These are phyloP conservation scores for Oscheius sp. DNA, from an alignment of 2,888 invertebrate species.

Conservation along the genomic window DNA sequence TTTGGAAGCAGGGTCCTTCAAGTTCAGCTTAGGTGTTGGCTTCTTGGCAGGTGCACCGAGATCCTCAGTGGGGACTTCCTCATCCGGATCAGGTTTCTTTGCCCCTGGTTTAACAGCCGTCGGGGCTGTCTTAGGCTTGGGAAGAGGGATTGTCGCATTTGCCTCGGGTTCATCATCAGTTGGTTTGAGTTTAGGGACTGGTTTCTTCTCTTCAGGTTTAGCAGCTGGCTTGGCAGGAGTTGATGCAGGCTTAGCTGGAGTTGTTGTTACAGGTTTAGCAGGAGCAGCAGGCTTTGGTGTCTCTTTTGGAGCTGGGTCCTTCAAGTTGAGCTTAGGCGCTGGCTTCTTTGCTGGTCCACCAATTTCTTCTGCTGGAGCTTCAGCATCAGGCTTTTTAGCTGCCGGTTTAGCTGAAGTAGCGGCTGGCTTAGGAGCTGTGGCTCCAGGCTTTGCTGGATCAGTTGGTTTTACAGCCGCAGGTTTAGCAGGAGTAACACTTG, in stretches of 20 bases:
- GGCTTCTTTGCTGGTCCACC: conserved; percentile 44
- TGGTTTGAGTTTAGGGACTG: conserved; percentile 32
- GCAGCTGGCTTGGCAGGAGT: conserved; percentile 22
- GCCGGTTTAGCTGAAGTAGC: conserved; percentile 44
- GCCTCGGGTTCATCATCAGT: conserved; percentile 34
- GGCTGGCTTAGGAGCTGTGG: conserved; percentile 30
- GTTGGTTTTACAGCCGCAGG: conserved; percentile 35
- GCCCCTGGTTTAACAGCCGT: conserved; percentile 18
- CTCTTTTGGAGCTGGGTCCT: conserved; percentile 35
- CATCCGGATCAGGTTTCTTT: conserved; percentile 18
- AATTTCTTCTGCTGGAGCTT: conserved; percentile 41
- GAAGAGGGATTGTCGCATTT: conserved; percentile 31
- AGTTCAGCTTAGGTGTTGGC: conserved; percentile 20
- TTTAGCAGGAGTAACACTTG: conserved; percentile 32
- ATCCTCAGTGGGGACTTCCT: conserved; percentile 32
- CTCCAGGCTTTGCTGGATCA: conserved; percentile 9
- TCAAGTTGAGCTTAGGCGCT: conserved; percentile 11
- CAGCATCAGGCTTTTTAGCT: conserved; percentile 38
- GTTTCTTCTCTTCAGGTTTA: conserved; percentile 6
- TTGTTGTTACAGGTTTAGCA: neutral
- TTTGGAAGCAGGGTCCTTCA: conserved; percentile 33
- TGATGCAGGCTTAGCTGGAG: conserved; percentile 2
- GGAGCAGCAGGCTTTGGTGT: conserved; percentile 18
- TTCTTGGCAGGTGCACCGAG: conserved; percentile 33
- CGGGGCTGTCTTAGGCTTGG: conserved; percentile 13